A percentile compares a stretch with the other conserved stretches of the same genome.
phyloP scores from a whole-genome alignment of 2,888 invertebrate genomes.

The Melipona beecheii region DNA sequence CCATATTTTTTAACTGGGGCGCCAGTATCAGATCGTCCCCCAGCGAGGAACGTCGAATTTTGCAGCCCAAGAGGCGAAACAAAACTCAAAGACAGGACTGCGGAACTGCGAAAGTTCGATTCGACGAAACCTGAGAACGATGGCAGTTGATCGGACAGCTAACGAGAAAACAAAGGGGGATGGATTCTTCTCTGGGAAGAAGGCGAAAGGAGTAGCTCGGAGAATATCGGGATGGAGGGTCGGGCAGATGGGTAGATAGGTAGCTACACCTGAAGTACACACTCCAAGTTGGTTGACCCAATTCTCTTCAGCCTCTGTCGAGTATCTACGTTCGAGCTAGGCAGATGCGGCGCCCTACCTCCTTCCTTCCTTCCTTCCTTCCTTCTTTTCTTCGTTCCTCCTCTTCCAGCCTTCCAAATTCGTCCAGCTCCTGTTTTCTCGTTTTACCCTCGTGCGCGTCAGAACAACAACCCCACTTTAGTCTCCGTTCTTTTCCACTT shows the following conservation, averaged over 20 bases:
- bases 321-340: conserved; percentile 61
- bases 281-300: conserved; percentile 80
- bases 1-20: conserved; percentile 9
- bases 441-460: not conserved
- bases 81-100: not conserved
- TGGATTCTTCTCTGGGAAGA: conserved; percentile 15
- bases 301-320: conserved; percentile 70
- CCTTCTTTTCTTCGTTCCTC: conserved; percentile 1
- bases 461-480: not conserved
- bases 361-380: conserved; percentile 30
- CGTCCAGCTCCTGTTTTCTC: not conserved
- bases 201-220: conserved; percentile 25
- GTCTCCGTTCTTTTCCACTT: too few relatives aligned
- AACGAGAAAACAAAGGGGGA: conserved; percentile 33
- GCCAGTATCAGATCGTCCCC: not conserved
- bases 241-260: conserved; percentile 61
- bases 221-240: conserved; percentile 34
- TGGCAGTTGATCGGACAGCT: conserved; percentile 7
- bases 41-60: too few relatives aligned
- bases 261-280: conserved; percentile 78
- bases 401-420: not conserved
- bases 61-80: not conserved
- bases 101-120: not conserved
- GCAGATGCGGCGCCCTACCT: conserved; percentile 59
- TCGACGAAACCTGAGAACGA: conserved; percentile 12